Evolutionary conservation across 2,113 vertebrate genomes (phyloP).

Genomic region (Ceyx cyanopectus): DNA sequence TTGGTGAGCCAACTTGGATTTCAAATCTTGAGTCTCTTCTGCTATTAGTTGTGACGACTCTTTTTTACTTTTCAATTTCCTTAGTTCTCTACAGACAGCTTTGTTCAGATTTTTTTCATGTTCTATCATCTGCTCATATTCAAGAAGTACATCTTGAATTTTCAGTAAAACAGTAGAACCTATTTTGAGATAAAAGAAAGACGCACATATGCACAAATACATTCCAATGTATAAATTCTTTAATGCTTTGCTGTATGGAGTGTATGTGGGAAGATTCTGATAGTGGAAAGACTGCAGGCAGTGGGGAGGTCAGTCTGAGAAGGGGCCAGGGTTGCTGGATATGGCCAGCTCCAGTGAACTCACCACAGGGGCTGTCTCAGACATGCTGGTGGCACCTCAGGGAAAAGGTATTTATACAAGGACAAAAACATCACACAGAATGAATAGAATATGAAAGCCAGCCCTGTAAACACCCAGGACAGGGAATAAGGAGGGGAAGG

Average conservation of each 20-base stretch:
- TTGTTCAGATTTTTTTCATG: neutral
- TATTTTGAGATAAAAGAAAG: neutral
- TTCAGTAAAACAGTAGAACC: constrained; percentile 43
- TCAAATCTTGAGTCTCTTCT: constrained; percentile 24
- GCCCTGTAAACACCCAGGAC: neutral
- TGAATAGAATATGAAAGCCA: neutral
- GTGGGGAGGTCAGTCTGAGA: neutral
- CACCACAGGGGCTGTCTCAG: neutral
- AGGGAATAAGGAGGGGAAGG: accelerated
- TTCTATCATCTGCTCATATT: constrained; percentile 51
- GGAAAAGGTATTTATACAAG: neutral
- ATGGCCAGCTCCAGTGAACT: neutral
- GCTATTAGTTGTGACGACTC: neutral
- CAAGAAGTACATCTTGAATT: constrained; percentile 49
- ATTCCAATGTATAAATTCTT: neutral
- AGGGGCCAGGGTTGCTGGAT: neutral
- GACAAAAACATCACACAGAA: neutral
- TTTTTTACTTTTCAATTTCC: constrained; percentile 33
- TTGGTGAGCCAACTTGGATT: constrained; percentile 37
- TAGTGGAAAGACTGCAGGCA: neutral
- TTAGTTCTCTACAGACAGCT: constrained; percentile 4
- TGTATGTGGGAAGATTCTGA: neutral
- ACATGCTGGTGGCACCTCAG: neutral
- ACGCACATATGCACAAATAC: neutral
- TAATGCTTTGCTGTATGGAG: neutral